A percentile compares a stretch with the other conserved stretches of the same genome.
Conservation (phyloP, 2,797 vertebrate species). For the Alectoris magna region DNA sequence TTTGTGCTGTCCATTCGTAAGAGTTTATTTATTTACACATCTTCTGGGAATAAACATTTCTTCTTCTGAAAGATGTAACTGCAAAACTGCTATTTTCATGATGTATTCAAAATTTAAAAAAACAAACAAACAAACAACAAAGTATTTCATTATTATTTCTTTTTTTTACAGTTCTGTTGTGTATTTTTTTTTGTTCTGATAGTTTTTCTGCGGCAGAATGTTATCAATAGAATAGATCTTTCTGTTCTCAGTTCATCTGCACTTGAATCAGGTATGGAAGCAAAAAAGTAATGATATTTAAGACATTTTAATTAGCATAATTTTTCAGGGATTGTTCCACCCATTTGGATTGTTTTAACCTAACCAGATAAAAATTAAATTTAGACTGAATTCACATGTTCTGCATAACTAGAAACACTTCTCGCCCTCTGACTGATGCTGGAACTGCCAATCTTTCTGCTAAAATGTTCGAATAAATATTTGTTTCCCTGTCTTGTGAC, state of each 20-base stretch:
- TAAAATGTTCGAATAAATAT: not conserved
- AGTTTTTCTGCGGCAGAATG: not conserved
- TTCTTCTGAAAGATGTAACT: not conserved
- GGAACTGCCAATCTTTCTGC: not conserved
- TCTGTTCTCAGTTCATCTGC: not conserved
- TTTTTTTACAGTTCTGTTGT: not conserved
- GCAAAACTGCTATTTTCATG: not conserved
- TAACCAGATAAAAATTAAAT: too few relatives aligned
- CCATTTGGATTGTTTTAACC: not conserved
- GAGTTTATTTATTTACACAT: not conserved
- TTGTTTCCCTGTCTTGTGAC: not conserved
- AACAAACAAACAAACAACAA: not conserved
- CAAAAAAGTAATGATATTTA: not conserved
- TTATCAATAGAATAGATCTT: not conserved
- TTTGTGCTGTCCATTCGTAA: not conserved
- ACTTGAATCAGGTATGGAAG: not conserved
- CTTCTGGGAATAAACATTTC: not conserved
- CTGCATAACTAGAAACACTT: not conserved
- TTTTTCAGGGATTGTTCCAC: not conserved
- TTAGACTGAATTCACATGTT: not conserved
- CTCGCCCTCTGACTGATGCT: not conserved
- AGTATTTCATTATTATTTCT: not conserved
- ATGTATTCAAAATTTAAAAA: not conserved
- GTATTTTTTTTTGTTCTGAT: not conserved
- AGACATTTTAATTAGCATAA: not conserved